Evolutionary conservation across 2,113 vertebrate species (phyloP).

Genomic region (Halcyon senegalensis): DNA sequence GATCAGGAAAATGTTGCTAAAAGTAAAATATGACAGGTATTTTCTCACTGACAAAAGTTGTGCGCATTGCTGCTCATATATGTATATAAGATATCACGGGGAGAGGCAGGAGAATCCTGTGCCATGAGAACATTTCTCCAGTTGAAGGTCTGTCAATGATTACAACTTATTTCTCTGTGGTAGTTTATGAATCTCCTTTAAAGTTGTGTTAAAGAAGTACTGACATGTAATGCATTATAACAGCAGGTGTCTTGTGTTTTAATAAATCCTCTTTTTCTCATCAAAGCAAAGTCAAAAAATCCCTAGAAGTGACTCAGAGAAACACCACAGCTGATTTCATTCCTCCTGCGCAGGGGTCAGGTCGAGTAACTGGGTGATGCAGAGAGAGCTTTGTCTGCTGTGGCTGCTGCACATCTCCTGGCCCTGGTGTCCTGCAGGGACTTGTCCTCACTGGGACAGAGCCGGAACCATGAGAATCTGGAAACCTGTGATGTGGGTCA

Average conservation of each 20-base stretch:
- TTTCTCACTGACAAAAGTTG: background rate
- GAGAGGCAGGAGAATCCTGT: background rate
- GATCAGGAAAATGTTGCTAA: background rate
- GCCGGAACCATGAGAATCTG: too few species aligned
- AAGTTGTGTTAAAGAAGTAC: background rate
- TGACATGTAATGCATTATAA: background rate
- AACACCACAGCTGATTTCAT: background rate
- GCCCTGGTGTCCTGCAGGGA: background rate
- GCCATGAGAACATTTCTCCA: background rate
- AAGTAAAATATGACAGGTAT: background rate
- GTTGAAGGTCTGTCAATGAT: background rate
- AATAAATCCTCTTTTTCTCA: background rate
- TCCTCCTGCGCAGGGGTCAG: background rate
- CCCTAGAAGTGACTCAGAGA: background rate
- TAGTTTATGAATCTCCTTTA: background rate
- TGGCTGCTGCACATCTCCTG: background rate
- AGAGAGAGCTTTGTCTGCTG: background rate
- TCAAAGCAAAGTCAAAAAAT: background rate
- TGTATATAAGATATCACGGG: background rate
- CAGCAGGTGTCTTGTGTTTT: background rate
- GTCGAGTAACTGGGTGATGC: too few species aligned
- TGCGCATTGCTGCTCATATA: fast-evolving
- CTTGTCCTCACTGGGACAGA: background rate
- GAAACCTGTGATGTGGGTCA: fast-evolving
- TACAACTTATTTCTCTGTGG: background rate